phyloP scores from a whole-genome alignment of 2,888 invertebrate species.

The Oscheius sp. region DNA sequence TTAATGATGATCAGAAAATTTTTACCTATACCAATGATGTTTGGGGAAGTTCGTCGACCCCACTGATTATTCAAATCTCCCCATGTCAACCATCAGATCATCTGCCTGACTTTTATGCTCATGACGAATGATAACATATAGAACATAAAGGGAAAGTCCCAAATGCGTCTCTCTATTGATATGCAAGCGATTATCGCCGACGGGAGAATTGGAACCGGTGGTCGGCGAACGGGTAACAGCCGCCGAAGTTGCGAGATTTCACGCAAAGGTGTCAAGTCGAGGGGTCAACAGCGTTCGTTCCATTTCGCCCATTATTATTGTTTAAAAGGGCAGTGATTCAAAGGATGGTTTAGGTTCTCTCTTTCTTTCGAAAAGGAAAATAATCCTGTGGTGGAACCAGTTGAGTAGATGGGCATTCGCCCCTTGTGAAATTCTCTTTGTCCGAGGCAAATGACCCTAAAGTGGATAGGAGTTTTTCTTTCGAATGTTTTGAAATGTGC shows the following conservation, averaged over 20 bases:
- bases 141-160: neutral
- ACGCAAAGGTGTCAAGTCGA: conserved; percentile 20
- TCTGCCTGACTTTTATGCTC: no score
- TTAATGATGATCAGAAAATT: no score
- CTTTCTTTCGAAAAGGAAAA: neutral
- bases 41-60: no score
- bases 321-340: no score
- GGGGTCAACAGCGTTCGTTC: neutral
- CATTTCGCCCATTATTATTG: neutral
- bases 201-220: conserved; percentile 27
- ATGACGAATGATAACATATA: no score
- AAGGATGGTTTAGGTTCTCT: no score
- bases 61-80: no score
- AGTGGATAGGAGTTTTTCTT: neutral
- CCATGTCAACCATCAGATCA: no score
- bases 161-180: conserved; percentile 17
- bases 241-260: conserved; percentile 5
- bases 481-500: no score
- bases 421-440: neutral
- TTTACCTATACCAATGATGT: no score
- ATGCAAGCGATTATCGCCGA: conserved; percentile 20
- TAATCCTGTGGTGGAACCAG: conserved; percentile 17
- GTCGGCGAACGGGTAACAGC: neutral
- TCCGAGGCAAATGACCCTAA: conserved; percentile 2
- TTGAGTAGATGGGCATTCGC: neutral